Evolutionary conservation across 2,797 vertebrate genomes (phyloP), one percentile per base, ranked within the genome.

Genomic region (Sebastes trivittatus): DNA sequence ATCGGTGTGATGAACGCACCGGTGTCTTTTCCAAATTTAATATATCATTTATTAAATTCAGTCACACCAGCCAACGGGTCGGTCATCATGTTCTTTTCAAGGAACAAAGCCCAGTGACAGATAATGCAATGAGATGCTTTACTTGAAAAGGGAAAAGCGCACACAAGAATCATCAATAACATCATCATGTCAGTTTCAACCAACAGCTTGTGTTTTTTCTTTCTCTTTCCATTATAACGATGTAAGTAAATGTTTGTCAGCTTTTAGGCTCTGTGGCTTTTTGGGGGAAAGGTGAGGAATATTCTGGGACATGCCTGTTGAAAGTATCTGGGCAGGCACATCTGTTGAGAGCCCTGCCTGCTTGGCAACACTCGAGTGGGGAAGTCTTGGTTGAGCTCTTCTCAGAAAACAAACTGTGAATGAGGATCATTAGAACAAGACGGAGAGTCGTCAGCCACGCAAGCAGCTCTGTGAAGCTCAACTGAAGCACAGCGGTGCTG

Each of bases 291-390:
- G 72, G 60, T 78, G 79, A 75, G 42, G 66, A 46, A 68, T 78
- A 83, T 83, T 88, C 66, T 74, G 60, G 72, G 75, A 69, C 55
- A 9, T 18, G 70, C 49, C 65, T 89, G 83, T 87, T 88, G 59
- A 89, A 82, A 27, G 79, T 84, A 67, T 82, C 84, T 32, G 16
- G 64, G 88, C 66, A 83, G 30, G 62, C 34, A 11, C 72, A 74
- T 75, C 32, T 62, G 34, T 36, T 75, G 16, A 85, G 36, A 73
- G 62, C 23, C 13, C 6, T 0, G 72, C 14, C 11, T 88, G 84
- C 91, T 85, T 1, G 72, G 89, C 82, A 92, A 92, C 90, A 27
- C 64, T 77, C 6, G 2, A 93, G 92, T 67, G 78, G 20, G 38
- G 60, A 84, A 27, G 72, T 79, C 46, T 68, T 38, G 11, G 46